Conservation (phyloP, 2,113 vertebrate species). For the Edolisoma coerulescens region DNA sequence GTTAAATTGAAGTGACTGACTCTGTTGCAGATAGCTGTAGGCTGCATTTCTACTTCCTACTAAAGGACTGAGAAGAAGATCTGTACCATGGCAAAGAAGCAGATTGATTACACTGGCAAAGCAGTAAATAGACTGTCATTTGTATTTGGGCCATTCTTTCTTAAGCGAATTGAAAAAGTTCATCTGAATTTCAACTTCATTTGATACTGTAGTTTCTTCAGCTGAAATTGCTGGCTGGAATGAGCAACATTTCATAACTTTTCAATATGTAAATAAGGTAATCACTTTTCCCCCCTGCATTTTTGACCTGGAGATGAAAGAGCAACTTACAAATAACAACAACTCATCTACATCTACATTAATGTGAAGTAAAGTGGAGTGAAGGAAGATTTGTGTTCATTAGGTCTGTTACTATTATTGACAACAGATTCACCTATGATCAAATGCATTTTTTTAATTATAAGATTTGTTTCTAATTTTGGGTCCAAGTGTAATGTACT, state of each 20-base stretch:
- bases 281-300: rapidly evolving
- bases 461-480: background rate
- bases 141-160: background rate
- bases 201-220: background rate
- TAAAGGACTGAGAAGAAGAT: background rate
- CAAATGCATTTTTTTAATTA: background rate
- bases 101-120: conserved; percentile 2
- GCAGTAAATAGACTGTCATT: background rate
- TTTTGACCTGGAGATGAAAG: background rate
- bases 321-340: background rate
- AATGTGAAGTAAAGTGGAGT: background rate
- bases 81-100: background rate
- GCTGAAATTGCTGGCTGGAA: background rate
- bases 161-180: background rate
- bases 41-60: conserved; percentile 23
- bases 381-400: background rate
- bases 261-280: background rate
- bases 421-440: background rate
- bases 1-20: conserved; percentile 59
- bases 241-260: background rate
- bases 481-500: background rate
- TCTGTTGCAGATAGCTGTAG: conserved; percentile 23
- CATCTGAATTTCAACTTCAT: background rate
- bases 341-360: background rate
- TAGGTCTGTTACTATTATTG: background rate